Conservation (phyloP, 2,888 invertebrate species). For the Agonopterix heracliana region DNA sequence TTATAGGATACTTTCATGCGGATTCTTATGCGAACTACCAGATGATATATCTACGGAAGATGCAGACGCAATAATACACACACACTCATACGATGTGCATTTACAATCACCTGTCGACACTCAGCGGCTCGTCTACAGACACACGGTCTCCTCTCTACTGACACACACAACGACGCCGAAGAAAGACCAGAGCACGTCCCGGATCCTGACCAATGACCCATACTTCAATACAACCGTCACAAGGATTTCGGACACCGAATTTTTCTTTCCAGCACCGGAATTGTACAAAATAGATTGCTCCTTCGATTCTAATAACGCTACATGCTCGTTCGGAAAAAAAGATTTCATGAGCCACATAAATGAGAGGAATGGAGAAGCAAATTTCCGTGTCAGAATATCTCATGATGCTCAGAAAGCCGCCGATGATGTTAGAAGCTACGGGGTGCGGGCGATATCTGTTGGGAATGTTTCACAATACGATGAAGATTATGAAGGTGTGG, state of each 20-base stretch:
- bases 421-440: conserved; percentile 41
- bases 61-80: conserved; percentile 57
- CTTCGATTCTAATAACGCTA: conserved; percentile 46
- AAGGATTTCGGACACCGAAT: conserved; percentile 66
- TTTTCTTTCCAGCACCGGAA: conserved; percentile 79
- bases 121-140: conserved; percentile 56
- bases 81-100: conserved; percentile 74
- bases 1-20: conserved; percentile 71
- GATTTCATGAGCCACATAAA: conserved; percentile 43
- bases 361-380: conserved; percentile 28
- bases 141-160: conserved; percentile 49
- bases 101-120: conserved; percentile 52
- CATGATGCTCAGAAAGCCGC: conserved; percentile 42
- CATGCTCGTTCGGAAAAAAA: conserved; percentile 53
- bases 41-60: conserved; percentile 58
- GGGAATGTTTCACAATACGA: conserved; percentile 35
- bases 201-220: conserved; percentile 74
- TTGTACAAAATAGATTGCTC: conserved; percentile 61
- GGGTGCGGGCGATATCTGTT: conserved; percentile 45
- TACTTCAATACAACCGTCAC: conserved; percentile 75
- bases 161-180: conserved; percentile 42
- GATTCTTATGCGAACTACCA: conserved; percentile 74
- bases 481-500: conserved; percentile 41
- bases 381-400: conserved; percentile 46
- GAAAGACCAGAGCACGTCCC: conserved; percentile 69